Conservation (phyloP, 2,113 vertebrate species). For the Empidonax traillii region DNA sequence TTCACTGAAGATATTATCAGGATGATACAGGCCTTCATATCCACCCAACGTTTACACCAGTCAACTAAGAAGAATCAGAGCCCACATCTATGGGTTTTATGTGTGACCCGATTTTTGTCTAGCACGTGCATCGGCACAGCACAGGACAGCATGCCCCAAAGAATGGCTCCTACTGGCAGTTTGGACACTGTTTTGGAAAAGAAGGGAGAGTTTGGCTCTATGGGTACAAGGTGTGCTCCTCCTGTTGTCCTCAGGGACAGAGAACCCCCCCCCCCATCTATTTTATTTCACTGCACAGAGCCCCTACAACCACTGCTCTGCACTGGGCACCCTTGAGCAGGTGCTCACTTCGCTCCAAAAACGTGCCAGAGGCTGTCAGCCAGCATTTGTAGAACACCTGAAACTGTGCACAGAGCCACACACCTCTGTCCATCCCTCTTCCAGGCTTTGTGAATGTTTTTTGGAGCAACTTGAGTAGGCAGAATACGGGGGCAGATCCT, state of each 20-base stretch:
- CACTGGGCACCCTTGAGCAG: background rate
- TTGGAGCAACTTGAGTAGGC: rapidly evolving
- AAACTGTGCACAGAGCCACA: background rate
- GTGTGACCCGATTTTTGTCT: background rate
- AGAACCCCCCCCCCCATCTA: background rate
- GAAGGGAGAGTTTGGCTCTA: background rate
- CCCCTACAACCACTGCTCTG: background rate
- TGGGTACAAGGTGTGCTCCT: background rate
- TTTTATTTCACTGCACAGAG: rapidly evolving
- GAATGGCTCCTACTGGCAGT: background rate
- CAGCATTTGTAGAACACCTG: background rate
- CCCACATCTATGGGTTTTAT: rapidly evolving
- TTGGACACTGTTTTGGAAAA: background rate
- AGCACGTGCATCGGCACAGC: rapidly evolving
- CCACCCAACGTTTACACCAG: background rate
- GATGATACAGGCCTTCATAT: background rate
- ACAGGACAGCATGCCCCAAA: background rate
- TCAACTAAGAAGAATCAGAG: background rate
- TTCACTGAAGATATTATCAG: background rate
- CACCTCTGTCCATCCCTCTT: background rate
- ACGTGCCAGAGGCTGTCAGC: background rate
- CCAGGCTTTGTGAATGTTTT: background rate
- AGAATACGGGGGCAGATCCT: background rate
- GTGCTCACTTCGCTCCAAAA: background rate
- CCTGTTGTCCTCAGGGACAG: background rate